Base-by-base conservation (phyloP, 2,797 vertebrate genomes). In the Mormyrus hasselquistii region DNA sequence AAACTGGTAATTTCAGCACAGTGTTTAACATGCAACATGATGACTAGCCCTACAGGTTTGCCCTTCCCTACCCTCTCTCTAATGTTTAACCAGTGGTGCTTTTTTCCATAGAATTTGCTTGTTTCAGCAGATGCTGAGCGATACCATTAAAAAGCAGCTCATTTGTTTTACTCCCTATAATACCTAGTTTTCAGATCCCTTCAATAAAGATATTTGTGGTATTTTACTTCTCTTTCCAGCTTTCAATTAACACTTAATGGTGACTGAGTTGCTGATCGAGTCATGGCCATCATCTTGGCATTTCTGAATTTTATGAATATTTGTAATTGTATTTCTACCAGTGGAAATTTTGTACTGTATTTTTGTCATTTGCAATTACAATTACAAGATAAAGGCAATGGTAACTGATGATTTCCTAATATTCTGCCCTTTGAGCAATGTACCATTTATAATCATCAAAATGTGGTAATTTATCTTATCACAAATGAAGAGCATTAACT, bases 41-140 rank as follows among this genome's bases (percentile, higher is more conserved):
- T 10, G 55, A 86, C 47, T 41, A 9, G 84, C 49, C 44, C n/a
- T 55, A 34, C 84, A 73, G 83, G 84, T 87, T 88, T 9, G 86
- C 19, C n/a, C 47, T 90, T 76, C 14, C 10, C 34, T 47, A 86
- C 85, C 91, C 90, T 73, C 12, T 91, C 50, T 91, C 73, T 93
- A 92, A 93, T 95, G 92, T 95, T 95, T 94, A 93, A 94, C 93
- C 88, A 89, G 89, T 91, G 90, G 89, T 90, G 91, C 89, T 55
- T 88, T 84, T 87, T 69, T 29, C 55, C 62, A 22, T 89, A 49
- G 14, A 65, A 16, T 44, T 29, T 73, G 83, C 49, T 55, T 53
- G 22, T 59, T 59, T 86, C 85, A 86, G 85, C 52, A 86, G 53
- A 59, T 86, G 34, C 2, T 57, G 85, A 57, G 12, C 16, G 10